These are phyloP conservation scores for Pantelozetes paolii DNA, from an alignment of 2,888 invertebrate genomes.

Conservation along the genomic window DNA sequence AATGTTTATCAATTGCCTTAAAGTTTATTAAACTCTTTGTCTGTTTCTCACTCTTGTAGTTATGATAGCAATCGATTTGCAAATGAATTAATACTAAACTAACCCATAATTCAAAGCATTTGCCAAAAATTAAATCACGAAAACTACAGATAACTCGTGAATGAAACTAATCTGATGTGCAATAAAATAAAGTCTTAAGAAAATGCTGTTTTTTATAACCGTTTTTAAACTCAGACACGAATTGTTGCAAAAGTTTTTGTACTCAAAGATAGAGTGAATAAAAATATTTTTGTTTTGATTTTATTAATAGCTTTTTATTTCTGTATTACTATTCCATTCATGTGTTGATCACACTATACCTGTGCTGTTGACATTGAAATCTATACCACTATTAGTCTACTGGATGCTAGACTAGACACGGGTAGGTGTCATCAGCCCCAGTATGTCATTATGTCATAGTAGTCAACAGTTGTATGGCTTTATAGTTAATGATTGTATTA, in stretches of 20 bases:
- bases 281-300: neutral
- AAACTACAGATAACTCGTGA: neutral
- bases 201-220: neutral
- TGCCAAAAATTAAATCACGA: neutral
- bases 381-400: neutral
- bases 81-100: neutral
- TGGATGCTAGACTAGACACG: neutral
- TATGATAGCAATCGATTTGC: neutral
- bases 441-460: neutral
- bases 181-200: neutral
- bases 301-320: neutral
- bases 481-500: neutral
- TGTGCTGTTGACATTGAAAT: neutral
- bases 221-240: neutral
- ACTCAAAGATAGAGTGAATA: no score
- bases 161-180: neutral
- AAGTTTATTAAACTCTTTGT: neutral
- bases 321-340: neutral
- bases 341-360: neutral
- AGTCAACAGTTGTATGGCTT: neutral
- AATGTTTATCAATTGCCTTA: neutral
- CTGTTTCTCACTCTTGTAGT: neutral
- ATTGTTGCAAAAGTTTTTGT: neutral
- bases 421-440: neutral
- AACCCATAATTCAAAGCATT: neutral